Evolutionary conservation across 2,888 invertebrate genomes (phyloP).

Genomic region (Calameuta pallipes): DNA sequence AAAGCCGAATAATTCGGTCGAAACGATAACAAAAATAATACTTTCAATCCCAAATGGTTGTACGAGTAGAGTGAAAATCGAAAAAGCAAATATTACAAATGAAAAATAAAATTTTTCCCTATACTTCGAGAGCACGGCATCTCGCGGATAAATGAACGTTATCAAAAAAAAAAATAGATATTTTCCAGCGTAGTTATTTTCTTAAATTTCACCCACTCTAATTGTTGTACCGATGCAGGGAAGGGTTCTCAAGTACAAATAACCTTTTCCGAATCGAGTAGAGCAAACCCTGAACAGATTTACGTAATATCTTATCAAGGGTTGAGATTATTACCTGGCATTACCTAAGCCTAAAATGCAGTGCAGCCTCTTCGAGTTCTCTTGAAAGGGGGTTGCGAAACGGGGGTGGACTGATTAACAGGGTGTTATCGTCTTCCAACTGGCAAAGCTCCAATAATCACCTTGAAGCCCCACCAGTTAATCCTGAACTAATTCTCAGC

Average conservation of each 20-base stretch:
- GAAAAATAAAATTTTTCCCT: too few relatives aligned
- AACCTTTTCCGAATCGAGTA: not conserved
- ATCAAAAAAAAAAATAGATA: too few relatives aligned
- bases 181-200: too few relatives aligned
- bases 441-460: constrained; percentile 61
- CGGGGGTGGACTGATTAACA: constrained; percentile 52
- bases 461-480: constrained; percentile 59
- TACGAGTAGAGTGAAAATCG: too few relatives aligned
- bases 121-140: too few relatives aligned
- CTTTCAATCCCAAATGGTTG: too few relatives aligned
- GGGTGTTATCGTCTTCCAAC: constrained; percentile 59
- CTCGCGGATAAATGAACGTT: too few relatives aligned
- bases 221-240: not conserved
- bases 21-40: too few relatives aligned
- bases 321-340: constrained; percentile 6
- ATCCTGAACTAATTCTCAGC: constrained; percentile 58
- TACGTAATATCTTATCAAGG: constrained; percentile 22
- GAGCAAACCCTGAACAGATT: constrained; percentile 20
- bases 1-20: too few relatives aligned
- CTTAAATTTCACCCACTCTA: too few relatives aligned
- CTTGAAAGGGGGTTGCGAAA: not conserved
- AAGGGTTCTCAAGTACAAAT: constrained; percentile 2
- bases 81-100: too few relatives aligned
- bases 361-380: not conserved
- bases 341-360: not conserved